Evolutionary conservation across 1,140 invertebrate species (phyloP).

Genomic region (Brachionus plicatilis): DNA sequence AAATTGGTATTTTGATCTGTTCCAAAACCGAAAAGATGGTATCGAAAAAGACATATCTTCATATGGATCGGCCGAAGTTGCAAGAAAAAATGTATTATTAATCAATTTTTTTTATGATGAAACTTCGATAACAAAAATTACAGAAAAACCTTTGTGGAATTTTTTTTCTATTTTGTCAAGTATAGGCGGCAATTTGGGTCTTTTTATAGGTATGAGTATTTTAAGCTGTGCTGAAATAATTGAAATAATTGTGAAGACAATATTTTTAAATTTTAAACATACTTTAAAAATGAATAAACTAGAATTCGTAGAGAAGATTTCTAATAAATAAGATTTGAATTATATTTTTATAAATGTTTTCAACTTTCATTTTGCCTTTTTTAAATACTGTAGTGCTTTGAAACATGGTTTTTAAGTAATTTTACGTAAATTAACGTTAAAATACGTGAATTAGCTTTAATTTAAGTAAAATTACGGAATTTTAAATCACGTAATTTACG

Average conservation of each 20-base stretch:
- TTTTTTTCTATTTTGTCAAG: not conserved
- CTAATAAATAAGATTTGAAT: too few relatives aligned
- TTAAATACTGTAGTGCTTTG: too few relatives aligned
- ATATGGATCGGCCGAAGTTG: not conserved
- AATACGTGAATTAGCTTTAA: too few relatives aligned
- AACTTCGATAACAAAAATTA: not conserved
- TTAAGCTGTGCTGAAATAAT: conserved; percentile 1
- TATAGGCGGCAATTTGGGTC: not conserved
- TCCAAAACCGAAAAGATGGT: not conserved
- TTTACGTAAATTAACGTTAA: too few relatives aligned
- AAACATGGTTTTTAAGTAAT: too few relatives aligned
- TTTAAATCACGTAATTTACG: too few relatives aligned
- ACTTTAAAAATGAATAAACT: too few relatives aligned
- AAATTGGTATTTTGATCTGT: not conserved
- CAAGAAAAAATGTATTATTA: not conserved
- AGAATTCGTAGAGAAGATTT: too few relatives aligned
- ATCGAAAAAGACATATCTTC: not conserved
- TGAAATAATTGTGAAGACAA: not conserved
- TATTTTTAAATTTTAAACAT: not conserved
- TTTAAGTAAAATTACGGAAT: too few relatives aligned
- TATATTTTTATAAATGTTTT: too few relatives aligned
- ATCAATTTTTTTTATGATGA: not conserved
- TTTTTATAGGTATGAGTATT: conserved; percentile 14
- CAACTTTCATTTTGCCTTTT: too few relatives aligned
- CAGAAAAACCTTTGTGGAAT: not conserved